These are phyloP conservation scores for Sphenodon punctatus DNA, from an alignment of 2,797 vertebrate species.

Conservation along the genomic window DNA sequence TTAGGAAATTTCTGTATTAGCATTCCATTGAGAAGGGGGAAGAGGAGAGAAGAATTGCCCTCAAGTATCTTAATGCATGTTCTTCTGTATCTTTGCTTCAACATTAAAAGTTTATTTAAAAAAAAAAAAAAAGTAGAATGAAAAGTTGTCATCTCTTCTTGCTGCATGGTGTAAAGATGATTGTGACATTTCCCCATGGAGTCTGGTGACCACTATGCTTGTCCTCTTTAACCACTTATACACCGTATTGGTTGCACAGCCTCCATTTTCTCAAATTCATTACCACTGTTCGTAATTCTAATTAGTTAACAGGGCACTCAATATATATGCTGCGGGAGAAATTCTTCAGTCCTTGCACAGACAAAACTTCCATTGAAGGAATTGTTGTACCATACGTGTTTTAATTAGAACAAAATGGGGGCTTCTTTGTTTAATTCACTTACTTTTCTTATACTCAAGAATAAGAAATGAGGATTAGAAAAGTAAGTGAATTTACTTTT, in stretches of 20 bases:
- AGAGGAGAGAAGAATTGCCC: conserved; percentile 19
- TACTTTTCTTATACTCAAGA: conserved; percentile 33
- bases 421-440: conserved; percentile 54
- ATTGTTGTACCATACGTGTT: conserved; percentile 31
- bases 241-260: conserved; percentile 20
- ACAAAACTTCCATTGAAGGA: conserved; percentile 39
- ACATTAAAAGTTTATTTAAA: conserved; percentile 5
- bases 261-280: conserved; percentile 10
- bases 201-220: background rate
- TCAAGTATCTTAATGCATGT: background rate
- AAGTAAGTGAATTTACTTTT: no score
- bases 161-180: background rate
- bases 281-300: conserved; percentile 19
- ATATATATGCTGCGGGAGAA: no score
- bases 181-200: background rate
- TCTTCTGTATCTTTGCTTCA: background rate
- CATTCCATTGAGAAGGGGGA: conserved; percentile 5
- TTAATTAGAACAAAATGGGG: conserved; percentile 40
- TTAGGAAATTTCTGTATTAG: background rate
- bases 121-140: background rate
- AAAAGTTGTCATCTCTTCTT: conserved; percentile 16
- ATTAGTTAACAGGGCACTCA: no score
- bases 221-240: conserved; percentile 23
- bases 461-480: no score
- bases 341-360: background rate